Evolutionary conservation across 2,797 vertebrate genomes (phyloP).

Genomic region (Semaprochilodus insignis): DNA sequence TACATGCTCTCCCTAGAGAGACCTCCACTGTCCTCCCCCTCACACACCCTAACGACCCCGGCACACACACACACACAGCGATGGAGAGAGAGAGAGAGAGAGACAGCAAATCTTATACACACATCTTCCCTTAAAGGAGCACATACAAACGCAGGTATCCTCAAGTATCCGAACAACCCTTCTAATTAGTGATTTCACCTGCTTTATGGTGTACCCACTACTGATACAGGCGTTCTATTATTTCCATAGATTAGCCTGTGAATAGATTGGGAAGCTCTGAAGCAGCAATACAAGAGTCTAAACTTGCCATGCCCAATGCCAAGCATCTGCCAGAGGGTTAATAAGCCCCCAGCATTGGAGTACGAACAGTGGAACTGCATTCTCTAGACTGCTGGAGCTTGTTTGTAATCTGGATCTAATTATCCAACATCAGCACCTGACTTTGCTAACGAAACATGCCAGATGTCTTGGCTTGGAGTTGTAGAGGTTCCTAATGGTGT

Average conservation of each 20-base stretch:
- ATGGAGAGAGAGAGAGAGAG: too few species aligned
- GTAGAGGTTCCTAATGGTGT: too few species aligned
- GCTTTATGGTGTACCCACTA: background rate
- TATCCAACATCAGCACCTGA: background rate
- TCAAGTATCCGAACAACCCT: background rate
- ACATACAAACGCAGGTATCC: background rate
- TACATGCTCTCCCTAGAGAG: slow-evolving; percentile 36
- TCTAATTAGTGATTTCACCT: background rate
- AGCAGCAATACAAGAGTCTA: background rate
- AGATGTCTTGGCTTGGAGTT: too few species aligned
- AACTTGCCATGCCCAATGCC: background rate
- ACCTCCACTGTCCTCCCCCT: slow-evolving; percentile 40
- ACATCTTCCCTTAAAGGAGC: background rate
- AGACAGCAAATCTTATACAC: background rate
- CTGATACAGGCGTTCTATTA: background rate
- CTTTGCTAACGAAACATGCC: background rate
- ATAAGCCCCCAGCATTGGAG: background rate
- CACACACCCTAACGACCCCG: slow-evolving; percentile 25
- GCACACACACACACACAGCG: slow-evolving; percentile 32
- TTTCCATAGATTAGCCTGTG: background rate
- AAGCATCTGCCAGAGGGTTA: background rate
- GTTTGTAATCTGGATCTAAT: background rate
- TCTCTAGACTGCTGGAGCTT: background rate
- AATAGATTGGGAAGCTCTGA: background rate
- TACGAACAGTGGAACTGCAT: too few species aligned